Evolutionary conservation across 2,888 invertebrate genomes (phyloP).

Genomic region (Belgica antarctica): DNA sequence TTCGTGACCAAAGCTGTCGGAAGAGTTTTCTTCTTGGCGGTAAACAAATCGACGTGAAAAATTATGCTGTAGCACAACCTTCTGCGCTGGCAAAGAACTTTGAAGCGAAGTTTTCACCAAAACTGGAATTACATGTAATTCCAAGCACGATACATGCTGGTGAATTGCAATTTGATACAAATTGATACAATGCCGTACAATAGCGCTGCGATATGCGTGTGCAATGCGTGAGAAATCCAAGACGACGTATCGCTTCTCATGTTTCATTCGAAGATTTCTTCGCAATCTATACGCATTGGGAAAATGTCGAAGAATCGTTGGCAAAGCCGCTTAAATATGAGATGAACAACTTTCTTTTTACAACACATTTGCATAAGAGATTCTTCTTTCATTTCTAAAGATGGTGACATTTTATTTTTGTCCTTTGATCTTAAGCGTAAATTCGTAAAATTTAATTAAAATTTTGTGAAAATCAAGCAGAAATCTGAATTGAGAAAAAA

Average conservation of each 20-base stretch:
- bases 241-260: slow-evolving; percentile 7
- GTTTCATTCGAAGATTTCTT: not conserved
- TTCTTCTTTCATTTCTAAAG: too few species aligned
- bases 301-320: too few species aligned
- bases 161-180: not conserved
- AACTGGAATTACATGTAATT: too few species aligned
- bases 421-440: too few species aligned
- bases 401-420: too few species aligned
- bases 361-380: too few species aligned
- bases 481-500: too few species aligned
- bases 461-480: too few species aligned
- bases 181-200: not conserved
- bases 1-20: not conserved
- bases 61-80: not conserved
- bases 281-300: not conserved
- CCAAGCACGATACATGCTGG: too few species aligned
- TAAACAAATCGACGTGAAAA: not conserved
- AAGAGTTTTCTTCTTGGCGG: not conserved
- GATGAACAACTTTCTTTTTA: not conserved
- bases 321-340: not conserved
- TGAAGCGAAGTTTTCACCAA: too few species aligned
- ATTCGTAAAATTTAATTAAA: too few species aligned
- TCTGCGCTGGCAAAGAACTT: too few species aligned
- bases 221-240: not conserved
- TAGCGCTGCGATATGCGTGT: not conserved